These are phyloP conservation scores for Muscicapa striata DNA, from an alignment of 2,797 vertebrate species.

Conservation along the genomic window DNA sequence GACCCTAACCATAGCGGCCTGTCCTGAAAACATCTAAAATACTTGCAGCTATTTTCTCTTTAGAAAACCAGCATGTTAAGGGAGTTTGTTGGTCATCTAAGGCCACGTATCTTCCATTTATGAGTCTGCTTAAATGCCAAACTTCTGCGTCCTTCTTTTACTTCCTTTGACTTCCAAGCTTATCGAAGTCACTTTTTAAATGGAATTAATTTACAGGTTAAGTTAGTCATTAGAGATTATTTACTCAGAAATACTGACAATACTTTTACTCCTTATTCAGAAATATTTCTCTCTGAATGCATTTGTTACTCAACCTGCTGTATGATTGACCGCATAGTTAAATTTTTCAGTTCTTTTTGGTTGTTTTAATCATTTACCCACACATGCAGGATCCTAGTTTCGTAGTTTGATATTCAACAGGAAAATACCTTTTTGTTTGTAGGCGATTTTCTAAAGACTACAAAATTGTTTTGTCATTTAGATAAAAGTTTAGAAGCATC, in stretches of 20 bases:
- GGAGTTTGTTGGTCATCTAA: background rate
- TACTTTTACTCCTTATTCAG: background rate
- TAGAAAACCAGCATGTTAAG: background rate
- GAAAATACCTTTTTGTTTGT: background rate
- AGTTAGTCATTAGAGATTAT: background rate
- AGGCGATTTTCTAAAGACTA: background rate
- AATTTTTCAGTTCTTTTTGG: background rate
- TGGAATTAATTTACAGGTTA: background rate
- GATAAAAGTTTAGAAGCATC: background rate
- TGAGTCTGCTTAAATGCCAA: background rate
- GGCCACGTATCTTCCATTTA: background rate
- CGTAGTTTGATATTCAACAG: background rate
- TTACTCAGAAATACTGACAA: background rate
- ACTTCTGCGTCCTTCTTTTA: background rate
- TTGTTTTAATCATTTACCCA: background rate
- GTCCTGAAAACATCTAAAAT: background rate
- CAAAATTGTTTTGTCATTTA: background rate
- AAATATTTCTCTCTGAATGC: background rate
- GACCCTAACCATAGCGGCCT: background rate
- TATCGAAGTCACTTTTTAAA: background rate
- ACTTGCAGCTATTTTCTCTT: constrained; percentile 1
- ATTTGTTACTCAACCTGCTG: background rate
- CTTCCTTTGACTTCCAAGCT: constrained; percentile 3
- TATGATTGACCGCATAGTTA: background rate
- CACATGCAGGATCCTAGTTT: background rate